Evolutionary conservation across 2,797 vertebrate species (phyloP).

Genomic region (Liasis olivaceus): DNA sequence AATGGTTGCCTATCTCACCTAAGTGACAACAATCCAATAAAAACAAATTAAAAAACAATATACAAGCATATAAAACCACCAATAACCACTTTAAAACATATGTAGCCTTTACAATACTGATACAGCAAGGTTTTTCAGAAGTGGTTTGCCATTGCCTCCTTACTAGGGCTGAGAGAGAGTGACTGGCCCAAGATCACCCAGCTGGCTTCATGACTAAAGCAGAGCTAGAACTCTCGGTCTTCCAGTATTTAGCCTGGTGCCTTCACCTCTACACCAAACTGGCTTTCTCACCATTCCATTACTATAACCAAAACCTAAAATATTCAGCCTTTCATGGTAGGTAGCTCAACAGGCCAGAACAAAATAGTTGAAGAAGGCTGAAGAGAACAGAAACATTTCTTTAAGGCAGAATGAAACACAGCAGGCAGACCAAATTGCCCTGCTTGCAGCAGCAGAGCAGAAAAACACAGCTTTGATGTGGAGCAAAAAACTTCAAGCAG

Average conservation of each 20-base stretch:
- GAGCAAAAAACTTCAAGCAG: neutral
- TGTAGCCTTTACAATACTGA: neutral
- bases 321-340: neutral
- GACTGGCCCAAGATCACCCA: rapidly evolving
- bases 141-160: neutral
- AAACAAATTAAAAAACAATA: neutral
- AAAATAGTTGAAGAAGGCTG: neutral
- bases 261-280: neutral
- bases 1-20: neutral
- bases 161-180: neutral
- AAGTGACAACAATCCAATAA: neutral
- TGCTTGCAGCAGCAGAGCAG: neutral
- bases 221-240: neutral
- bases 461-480: neutral
- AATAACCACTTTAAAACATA: neutral
- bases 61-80: neutral
- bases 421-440: neutral
- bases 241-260: neutral
- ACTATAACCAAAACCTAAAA: neutral
- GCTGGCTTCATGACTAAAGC: neutral
- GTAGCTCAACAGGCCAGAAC: neutral
- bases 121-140: neutral
- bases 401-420: neutral
- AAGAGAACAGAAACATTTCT: neutral
- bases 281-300: neutral